Conservation (phyloP, 2,888 invertebrate species). For the Scaptomyza reducta region DNA sequence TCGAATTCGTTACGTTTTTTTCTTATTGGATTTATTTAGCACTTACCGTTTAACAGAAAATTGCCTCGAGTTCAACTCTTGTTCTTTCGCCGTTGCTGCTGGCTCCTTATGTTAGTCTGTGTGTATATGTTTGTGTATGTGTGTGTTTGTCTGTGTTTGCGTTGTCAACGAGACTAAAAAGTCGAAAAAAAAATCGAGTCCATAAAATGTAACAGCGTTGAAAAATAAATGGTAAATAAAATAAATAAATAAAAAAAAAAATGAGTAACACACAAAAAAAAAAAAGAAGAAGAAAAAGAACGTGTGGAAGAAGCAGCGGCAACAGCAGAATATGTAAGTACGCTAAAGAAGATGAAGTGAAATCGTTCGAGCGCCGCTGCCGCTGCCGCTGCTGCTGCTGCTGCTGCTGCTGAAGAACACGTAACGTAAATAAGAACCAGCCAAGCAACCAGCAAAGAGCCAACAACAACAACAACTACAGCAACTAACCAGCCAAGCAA, state of each 20-base stretch:
- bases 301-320: not conserved
- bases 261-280: conserved; percentile 29
- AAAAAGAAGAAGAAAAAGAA: conserved; percentile 3
- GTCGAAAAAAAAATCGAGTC: conserved; percentile 34
- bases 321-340: conserved; percentile 37
- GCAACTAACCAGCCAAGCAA: conserved; percentile 38
- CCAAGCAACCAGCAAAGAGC: conserved; percentile 36
- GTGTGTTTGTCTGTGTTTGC: conserved; percentile 20
- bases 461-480: conserved; percentile 8
- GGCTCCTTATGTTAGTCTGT: conserved; percentile 14
- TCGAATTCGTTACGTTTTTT: not conserved
- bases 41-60: conserved; percentile 54
- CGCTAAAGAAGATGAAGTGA: conserved; percentile 57
- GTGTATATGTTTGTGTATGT: not conserved
- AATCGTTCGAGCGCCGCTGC: conserved; percentile 56
- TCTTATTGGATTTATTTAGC: too few species aligned
- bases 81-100: conserved; percentile 25
- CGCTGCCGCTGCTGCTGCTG: conserved; percentile 13
- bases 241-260: conserved; percentile 37
- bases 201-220: conserved; percentile 37
- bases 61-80: conserved; percentile 42
- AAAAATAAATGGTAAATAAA: conserved; percentile 31
- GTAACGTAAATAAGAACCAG: conserved; percentile 70
- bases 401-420: conserved; percentile 43
- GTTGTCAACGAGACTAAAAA: conserved; percentile 38